phyloP scores from a whole-genome alignment of 2,113 vertebrate genomes.

The Bubo scandiacus region DNA sequence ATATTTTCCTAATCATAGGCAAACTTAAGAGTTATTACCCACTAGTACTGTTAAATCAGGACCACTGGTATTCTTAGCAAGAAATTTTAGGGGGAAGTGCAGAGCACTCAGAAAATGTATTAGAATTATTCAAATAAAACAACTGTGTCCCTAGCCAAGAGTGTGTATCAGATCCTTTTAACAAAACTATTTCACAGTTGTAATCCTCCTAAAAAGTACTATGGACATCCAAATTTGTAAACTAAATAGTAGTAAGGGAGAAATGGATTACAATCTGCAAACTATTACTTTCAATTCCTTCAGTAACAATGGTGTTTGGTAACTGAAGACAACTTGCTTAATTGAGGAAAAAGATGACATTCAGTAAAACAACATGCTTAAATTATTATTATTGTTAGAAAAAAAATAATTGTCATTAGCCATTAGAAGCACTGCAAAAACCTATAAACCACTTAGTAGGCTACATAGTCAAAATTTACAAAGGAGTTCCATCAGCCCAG shows the following conservation, averaged over 20 bases:
- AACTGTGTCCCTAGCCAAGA: background rate
- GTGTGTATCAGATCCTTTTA: fast-evolving
- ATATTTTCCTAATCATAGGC: background rate
- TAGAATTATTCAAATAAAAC: background rate
- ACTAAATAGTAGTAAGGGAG: background rate
- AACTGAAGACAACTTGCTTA: background rate
- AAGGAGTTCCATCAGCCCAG: background rate
- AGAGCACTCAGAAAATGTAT: background rate
- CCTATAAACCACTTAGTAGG: background rate
- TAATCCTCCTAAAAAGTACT: background rate
- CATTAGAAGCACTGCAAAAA: background rate
- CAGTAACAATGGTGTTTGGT: background rate
- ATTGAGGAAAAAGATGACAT: background rate
- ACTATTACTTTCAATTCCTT: background rate
- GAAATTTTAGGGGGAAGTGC: background rate
- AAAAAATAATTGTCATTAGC: background rate
- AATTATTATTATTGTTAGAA: background rate
- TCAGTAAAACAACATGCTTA: background rate
- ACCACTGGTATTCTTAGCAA: background rate
- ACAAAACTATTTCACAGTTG: background rate
- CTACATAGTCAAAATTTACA: background rate
- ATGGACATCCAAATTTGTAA: background rate
- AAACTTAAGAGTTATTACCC: background rate
- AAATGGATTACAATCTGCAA: background rate
- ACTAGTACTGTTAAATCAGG: background rate